Percentiles rank a stretch among this genome's conserved stretches.
Evolutionary conservation across 2,113 vertebrate genomes (phyloP).

Genomic region (Mustela lutreola): DNA sequence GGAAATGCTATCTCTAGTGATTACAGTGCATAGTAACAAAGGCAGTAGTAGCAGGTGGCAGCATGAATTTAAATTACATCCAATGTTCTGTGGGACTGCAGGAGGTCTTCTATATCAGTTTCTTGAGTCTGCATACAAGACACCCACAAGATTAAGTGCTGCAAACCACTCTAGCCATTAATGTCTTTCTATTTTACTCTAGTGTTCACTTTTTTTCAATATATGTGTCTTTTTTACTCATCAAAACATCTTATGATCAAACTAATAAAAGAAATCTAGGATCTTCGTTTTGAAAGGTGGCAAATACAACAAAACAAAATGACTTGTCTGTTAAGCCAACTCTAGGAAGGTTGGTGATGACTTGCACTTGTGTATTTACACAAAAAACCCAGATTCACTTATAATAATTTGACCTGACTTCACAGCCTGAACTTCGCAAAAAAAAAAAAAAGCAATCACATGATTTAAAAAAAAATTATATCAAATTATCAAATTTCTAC

Average conservation of each 20-base stretch:
- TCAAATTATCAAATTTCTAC: not conserved
- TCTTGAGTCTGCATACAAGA: not conserved
- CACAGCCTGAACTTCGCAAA: not conserved
- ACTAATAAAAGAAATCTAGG: not conserved
- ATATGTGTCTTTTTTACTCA: not conserved
- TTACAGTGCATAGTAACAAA: not conserved
- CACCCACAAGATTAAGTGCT: not conserved
- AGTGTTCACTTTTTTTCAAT: not conserved
- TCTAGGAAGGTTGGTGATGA: not conserved
- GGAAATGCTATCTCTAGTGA: not conserved
- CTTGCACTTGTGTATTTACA: not conserved
- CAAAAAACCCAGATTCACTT: not conserved
- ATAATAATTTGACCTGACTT: not conserved
- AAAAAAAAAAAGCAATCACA: not conserved
- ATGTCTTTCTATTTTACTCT: not conserved
- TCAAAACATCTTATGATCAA: not conserved
- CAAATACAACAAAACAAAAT: not conserved
- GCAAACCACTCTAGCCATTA: not conserved
- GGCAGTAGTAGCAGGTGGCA: slow-evolving; percentile 24
- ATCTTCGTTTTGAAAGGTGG: not conserved
- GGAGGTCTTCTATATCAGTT: not conserved
- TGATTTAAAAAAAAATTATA: not conserved
- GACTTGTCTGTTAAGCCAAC: not conserved
- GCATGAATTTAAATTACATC: slow-evolving; percentile 57
- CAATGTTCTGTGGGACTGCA: not conserved